phyloP scores from a whole-genome alignment of 2,113 vertebrate genomes.

The Laticauda colubrina region DNA sequence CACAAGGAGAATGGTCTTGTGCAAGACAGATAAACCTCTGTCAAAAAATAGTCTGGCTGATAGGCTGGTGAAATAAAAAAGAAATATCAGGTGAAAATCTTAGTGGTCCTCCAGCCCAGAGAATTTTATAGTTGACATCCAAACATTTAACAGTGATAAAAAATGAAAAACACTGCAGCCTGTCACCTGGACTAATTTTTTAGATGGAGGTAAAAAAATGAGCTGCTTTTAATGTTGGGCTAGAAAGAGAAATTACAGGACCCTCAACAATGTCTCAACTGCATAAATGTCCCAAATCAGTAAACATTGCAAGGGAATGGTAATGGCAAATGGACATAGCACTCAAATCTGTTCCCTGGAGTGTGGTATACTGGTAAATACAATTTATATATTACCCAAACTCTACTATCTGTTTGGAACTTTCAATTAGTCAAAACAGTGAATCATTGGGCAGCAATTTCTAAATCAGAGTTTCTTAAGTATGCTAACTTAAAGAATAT shows the following conservation, averaged over 20 bases:
- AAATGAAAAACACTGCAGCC: neutral
- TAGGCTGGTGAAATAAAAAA: neutral
- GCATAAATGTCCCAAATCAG: neutral
- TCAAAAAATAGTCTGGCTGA: neutral
- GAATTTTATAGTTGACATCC: neutral
- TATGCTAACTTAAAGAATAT: neutral
- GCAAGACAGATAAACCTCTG: neutral
- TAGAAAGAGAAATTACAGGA: neutral
- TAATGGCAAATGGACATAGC: neutral
- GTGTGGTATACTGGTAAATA: neutral
- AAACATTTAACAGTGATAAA: neutral
- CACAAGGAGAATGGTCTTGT: neutral
- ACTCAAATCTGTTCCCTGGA: neutral
- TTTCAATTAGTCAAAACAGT: neutral
- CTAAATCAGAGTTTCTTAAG: neutral
- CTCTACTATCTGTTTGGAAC: neutral
- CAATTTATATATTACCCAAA: neutral
- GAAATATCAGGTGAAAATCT: neutral
- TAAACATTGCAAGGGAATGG: neutral
- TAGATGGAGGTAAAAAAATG: neutral
- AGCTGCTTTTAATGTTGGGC: neutral
- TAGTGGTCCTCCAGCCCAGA: neutral
- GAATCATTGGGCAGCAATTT: neutral
- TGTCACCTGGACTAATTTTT: neutral
- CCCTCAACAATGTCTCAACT: neutral